Evolutionary conservation across 2,797 vertebrate genomes (phyloP).

Genomic region (Staurois parvus): DNA sequence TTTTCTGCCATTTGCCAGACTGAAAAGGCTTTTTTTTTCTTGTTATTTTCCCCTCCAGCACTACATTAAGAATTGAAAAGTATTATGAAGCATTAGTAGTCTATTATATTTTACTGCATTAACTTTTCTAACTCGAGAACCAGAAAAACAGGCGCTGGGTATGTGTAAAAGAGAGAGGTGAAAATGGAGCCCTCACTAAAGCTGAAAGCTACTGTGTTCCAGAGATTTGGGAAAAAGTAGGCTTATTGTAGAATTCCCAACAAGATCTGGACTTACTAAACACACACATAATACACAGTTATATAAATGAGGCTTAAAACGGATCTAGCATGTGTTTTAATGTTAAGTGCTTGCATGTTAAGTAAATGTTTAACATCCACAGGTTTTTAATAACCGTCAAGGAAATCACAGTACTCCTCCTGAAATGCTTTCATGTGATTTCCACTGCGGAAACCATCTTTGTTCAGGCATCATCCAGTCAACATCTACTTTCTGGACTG

Average conservation of each 20-base stretch:
- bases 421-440: too few relatives aligned
- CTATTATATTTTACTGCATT: constrained; percentile 61
- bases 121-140: constrained; percentile 39
- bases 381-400: too few relatives aligned
- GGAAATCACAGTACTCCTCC: too few relatives aligned
- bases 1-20: constrained; percentile 23
- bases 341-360: too few relatives aligned
- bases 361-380: too few relatives aligned
- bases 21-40: background rate
- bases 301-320: too few relatives aligned
- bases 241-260: constrained; percentile 7
- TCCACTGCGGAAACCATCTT: too few relatives aligned
- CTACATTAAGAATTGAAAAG: constrained; percentile 50
- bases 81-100: constrained; percentile 54
- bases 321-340: too few relatives aligned
- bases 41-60: constrained; percentile 10
- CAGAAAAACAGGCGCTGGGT: constrained; percentile 31
- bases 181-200: constrained; percentile 48
- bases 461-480: too few relatives aligned
- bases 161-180: constrained; percentile 36
- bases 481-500: too few relatives aligned
- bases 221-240: background rate
- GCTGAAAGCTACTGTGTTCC: constrained; percentile 22
- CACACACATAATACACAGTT: too few relatives aligned
- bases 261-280: background rate